Evolutionary conservation across 2,113 vertebrate species (phyloP).

Genomic region (Gymnogyps californianus): DNA sequence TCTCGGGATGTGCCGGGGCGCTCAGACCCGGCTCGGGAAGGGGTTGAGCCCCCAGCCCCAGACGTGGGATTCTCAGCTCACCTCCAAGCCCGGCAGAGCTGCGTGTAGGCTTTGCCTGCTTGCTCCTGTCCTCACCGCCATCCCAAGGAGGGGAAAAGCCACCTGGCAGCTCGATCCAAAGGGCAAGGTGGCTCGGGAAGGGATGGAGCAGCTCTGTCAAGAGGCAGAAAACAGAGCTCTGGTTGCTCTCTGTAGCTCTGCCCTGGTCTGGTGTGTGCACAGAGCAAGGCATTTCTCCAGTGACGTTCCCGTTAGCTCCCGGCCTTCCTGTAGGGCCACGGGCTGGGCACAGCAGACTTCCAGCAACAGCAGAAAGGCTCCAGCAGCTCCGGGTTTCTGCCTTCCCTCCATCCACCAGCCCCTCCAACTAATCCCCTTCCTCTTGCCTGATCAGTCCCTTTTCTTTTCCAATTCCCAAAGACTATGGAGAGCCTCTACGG

Average conservation of each 20-base stretch:
- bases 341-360: neutral
- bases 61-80: neutral
- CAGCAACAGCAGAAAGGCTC: neutral
- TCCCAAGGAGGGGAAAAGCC: neutral
- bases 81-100: fast-evolving
- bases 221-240: neutral
- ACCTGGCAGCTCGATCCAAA: neutral
- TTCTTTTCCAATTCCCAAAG: conserved; percentile 57
- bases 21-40: neutral
- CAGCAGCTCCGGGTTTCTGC: neutral
- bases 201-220: neutral
- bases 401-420: neutral
- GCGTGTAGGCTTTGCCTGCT: neutral
- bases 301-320: fast-evolving
- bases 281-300: neutral
- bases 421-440: neutral
- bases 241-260: neutral
- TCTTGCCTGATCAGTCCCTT: neutral
- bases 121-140: neutral
- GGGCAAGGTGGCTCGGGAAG: neutral
- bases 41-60: neutral
- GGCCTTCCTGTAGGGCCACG: neutral
- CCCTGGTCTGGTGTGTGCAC: neutral
- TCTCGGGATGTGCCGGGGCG: fast-evolving
- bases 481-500: conserved; percentile 88